These are phyloP conservation scores for Aradus depressus DNA, from an alignment of 2,888 invertebrate species.

Conservation along the genomic window DNA sequence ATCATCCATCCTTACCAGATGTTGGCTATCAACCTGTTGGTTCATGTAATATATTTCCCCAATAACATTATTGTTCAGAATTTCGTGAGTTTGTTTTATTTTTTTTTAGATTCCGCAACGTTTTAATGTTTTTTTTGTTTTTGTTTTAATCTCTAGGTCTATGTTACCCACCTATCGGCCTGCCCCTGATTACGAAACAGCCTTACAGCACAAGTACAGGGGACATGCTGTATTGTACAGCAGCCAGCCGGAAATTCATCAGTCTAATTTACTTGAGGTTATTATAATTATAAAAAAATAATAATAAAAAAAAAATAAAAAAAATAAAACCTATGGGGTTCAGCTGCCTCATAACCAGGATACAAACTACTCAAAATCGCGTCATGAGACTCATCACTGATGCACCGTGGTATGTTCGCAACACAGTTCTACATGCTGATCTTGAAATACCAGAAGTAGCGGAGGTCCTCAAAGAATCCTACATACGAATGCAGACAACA, in stretches of 20 bases:
- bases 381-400: too few relatives aligned
- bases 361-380: too few relatives aligned
- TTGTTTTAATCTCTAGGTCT: conserved; percentile 40
- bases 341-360: too few relatives aligned
- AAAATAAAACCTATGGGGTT: too few relatives aligned
- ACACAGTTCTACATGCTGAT: too few relatives aligned
- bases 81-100: not conserved
- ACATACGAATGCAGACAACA: too few relatives aligned
- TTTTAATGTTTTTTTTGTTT: not conserved
- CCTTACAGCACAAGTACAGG: conserved; percentile 69
- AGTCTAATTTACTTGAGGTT: conserved; percentile 37
- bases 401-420: too few relatives aligned
- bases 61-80: not conserved
- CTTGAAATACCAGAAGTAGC: too few relatives aligned
- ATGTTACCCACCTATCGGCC: conserved; percentile 75
- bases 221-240: conserved; percentile 47
- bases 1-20: not conserved
- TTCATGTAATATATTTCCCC: not conserved
- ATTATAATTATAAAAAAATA: not conserved
- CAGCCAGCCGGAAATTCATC: conserved; percentile 65
- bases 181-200: conserved; percentile 91
- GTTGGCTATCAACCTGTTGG: not conserved
- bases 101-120: not conserved
- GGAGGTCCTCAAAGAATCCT: too few relatives aligned
- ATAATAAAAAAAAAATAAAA: too few relatives aligned